Base-by-base conservation (phyloP, 2,113 vertebrate genomes). In the Todiramphus saurophagus region DNA sequence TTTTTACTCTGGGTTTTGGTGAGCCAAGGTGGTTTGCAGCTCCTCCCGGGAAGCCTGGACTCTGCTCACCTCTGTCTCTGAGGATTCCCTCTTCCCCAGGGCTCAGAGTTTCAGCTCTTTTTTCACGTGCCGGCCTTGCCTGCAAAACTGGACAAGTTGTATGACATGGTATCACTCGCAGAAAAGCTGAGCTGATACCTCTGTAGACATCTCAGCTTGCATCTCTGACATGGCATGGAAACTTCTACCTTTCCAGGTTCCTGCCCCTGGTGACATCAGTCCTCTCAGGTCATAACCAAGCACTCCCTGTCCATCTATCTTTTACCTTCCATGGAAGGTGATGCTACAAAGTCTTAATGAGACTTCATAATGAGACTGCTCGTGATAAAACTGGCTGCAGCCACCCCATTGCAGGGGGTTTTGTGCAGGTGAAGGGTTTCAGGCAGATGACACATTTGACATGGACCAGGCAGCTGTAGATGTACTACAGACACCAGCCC, bases 21-120 rank as follows among this genome's bases (percentile, higher is more conserved):
- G n/a, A 87, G 24, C n/a, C 39, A 53, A 64, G 48, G 39, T 13
- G 37, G 20, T 33, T 19, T 37, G 17, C 50, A 72, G 50, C 37
- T 67, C 50, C 51, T 62, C n/a, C 73, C 55, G 25, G 35, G 39
- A 59, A 69, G 82, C 1, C 16, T 28, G 16, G 24, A 5, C 62
- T 58, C 41, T 1, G 5, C 39, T 31, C 30, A 4, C 7, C 30
- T 44, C 66, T 7, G 5, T 16, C 46, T 46, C 73, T 24, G n/a
- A 1, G 0, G 10, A 41, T n/a, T 50, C 35, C 33, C 41, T n/a
- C 16, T 58, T 59, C 18, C 55, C 9, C 1, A 0, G 28, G 35
- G 31, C 27, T 70, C n/a, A 24, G 63, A 0, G 1, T 58, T 53
- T 14, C 59, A 60, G 62, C 62, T 86, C 58, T 28, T 28, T 53